These are phyloP conservation scores for Eledone cirrhosa DNA, from an alignment of 2,888 invertebrate species.

Conservation along the genomic window DNA sequence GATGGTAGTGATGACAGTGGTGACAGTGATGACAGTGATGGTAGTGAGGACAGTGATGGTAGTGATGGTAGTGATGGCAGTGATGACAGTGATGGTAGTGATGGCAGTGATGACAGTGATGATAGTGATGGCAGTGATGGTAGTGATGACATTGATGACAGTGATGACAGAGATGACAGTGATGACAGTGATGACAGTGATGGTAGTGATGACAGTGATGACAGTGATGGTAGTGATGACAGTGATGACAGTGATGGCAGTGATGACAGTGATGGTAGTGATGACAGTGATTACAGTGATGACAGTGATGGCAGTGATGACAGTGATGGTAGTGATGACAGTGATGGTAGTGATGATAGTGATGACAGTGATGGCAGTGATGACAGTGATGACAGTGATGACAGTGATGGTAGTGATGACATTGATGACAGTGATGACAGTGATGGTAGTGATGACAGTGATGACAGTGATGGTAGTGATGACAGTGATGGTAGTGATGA, in stretches of 20 bases:
- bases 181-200: background rate
- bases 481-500: background rate
- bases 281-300: too few relatives aligned
- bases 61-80: too few relatives aligned
- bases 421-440: too few relatives aligned
- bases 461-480: background rate
- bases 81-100: slow-evolving; percentile 8
- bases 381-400: background rate
- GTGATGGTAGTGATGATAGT: background rate
- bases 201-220: slow-evolving; percentile 24
- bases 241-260: slow-evolving; percentile 17
- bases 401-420: too few relatives aligned
- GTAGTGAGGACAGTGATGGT: too few relatives aligned
- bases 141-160: too few relatives aligned
- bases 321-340: background rate
- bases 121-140: background rate
- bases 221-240: background rate
- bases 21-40: too few relatives aligned
- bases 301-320: too few relatives aligned
- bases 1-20: background rate
- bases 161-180: too few relatives aligned
- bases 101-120: background rate
- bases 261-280: too few relatives aligned
- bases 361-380: too few relatives aligned
- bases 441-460: background rate